A percentile compares a stretch with the other conserved stretches of the same genome.
These are phyloP conservation scores for Umimayanthus kanabou DNA, from an alignment of 92 coral and sea anemone genomes.

Conservation along the genomic window DNA sequence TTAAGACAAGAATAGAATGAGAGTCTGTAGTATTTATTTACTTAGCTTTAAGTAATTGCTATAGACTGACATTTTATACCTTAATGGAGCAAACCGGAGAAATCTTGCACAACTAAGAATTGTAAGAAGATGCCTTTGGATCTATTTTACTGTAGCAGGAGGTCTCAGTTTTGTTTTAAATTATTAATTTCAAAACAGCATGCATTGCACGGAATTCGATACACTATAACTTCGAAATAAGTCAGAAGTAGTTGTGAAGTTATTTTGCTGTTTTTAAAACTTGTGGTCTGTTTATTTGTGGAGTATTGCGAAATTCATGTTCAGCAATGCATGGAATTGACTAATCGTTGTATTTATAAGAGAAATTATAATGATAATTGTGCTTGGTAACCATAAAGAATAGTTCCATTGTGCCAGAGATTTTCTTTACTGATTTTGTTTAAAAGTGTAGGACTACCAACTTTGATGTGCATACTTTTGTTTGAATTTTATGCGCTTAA, in stretches of 20 bases:
- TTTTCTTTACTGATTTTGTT: neutral
- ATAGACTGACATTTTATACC: conserved; percentile 14
- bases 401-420: too few relatives aligned
- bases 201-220: conserved; percentile 5
- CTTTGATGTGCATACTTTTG: neutral
- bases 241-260: conserved; percentile 7
- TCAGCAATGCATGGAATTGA: conserved; percentile 16
- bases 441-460: neutral
- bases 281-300: neutral
- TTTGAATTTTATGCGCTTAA: neutral
- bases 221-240: neutral
- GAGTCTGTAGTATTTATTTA: conserved; percentile 22
- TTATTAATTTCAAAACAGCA: conserved; percentile 23
- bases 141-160: neutral
- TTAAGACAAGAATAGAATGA: neutral
- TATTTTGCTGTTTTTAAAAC: neutral
- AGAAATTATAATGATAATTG: neutral
- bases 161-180: conserved; percentile 17
- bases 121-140: neutral
- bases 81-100: conserved; percentile 14
- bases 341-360: neutral
- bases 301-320: conserved; percentile 20
- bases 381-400: neutral
- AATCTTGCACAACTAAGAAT: neutral
- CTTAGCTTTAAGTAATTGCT: conserved; percentile 24